Evolutionary conservation across 2,797 vertebrate genomes (phyloP), one percentile per base, ranked within the genome.

Genomic region (Mico argentatus): DNA sequence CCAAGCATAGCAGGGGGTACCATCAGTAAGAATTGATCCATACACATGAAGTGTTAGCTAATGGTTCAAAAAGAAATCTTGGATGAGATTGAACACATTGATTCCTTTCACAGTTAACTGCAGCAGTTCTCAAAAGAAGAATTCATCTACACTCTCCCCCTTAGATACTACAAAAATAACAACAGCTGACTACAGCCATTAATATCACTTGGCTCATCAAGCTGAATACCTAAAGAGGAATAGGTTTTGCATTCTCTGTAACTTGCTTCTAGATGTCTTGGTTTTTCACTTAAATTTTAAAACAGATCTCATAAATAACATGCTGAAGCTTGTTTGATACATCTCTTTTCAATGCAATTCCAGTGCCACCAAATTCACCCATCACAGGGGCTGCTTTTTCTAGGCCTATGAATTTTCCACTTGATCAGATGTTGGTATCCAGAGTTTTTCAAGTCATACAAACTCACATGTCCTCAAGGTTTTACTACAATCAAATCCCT

Each of bases 11-110:
- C 39, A 93, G 48, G 33, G 77, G 19, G 44, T 24, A 46, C 33
- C 84, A 75, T 94, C 72, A 77, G 19, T 39, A 50, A 57, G 88
- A 93, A 91, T 0, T 27, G 81, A 82, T 59, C 72, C 30, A 57
- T 39, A 75, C 27, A 79, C 20, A 30, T 59, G 44, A 92, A 59
- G 5, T 72, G 41, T 90, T 86, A 82, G 46, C 50, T 96, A 76
- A 79, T 20, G 48, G n/a, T 90, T 91, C 79, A 57, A 61, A 90
- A 93, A 80, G 67, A 89, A 88, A 85, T 92, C 89, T 92, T 89
- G 76, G 61, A 93, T 72, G 27, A 97, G 81, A 91, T 0, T 84
- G 61, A 93, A 82, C 46, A 72, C 46, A 77, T 76, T 24, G 27
- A 39, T 67, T 59, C 46, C 67, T 85, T 84, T 92, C 52, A 50